Base-by-base conservation (phyloP, 2,888 invertebrate species). In the Chymomyza amoena region DNA sequence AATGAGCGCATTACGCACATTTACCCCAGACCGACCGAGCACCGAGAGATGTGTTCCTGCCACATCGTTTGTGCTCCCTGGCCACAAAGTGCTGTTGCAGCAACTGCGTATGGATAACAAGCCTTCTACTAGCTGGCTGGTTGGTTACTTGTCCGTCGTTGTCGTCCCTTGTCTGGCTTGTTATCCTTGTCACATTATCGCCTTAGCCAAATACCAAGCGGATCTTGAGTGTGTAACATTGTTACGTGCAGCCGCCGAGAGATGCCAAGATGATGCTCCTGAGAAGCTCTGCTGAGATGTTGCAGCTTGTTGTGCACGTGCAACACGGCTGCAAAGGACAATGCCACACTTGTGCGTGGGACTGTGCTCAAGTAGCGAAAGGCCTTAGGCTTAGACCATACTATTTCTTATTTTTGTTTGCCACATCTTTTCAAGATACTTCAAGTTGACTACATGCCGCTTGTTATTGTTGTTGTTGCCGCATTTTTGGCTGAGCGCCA, bases 131-230 rank as follows among this genome's bases (percentile, higher is more conserved):
- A 3, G 25, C 25, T 32, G 32, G 32, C n/a, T n/a, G n/a, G n/a
- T n/a, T n/a, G n/a, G n/a, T n/a, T n/a, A n/a, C n/a, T 32, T 32
- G 32, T 32, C 32, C 32, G 32, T 61, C n/a, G n/a, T n/a, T n/a
- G n/a, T n/a, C 57, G 57, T 62, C 59, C 62, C n/a, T 25, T 25
- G 57, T 36, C 54, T 69, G 72, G 64, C 80, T 88, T 80, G 84
- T 87, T 87, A 89, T 87, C 87, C 87, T 88, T 87, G 89, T 81
- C 89, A 84, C 88, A 89, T 87, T 87, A 87, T 81, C 89, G 84
- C 87, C 80, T 84, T 78, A 78, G 78, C 81, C 73, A 59, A 81
- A 84, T 85, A 75, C 88, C 78, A 73, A 65, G 77, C 79, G 81
- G 86, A 70, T 79, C 81, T 88, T 77, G 79, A 80, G 83, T 79